These are phyloP conservation scores for Noctilio leporinus DNA, from an alignment of 2,113 vertebrate genomes.

Conservation along the genomic window DNA sequence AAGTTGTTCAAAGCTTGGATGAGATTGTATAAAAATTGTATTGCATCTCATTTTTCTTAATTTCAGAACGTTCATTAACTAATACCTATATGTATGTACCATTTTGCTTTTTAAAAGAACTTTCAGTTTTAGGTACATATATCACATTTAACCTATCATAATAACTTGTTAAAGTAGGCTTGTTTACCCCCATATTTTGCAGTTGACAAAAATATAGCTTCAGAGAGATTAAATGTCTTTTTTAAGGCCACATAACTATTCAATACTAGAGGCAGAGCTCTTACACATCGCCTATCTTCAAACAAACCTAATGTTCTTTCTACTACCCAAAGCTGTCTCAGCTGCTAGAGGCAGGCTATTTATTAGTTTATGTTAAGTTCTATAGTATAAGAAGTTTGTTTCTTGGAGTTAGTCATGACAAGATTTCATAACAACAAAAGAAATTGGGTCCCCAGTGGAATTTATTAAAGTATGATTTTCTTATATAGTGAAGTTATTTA, in stretches of 20 bases:
- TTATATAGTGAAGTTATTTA: constrained; percentile 14
- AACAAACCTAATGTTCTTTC: not conserved
- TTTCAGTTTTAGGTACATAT: not conserved
- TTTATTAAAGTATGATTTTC: constrained; percentile 16
- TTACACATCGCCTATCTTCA: not conserved
- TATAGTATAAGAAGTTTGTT: not conserved
- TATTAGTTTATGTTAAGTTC: constrained; percentile 11
- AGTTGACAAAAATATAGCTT: not conserved
- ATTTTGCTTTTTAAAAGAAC: not conserved
- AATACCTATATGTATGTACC: not conserved
- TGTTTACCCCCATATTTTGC: not conserved
- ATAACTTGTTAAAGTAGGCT: not conserved
- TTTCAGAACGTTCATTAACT: constrained; percentile 13
- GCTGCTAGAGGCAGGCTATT: not conserved
- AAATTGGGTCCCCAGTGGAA: not conserved
- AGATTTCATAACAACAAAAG: not conserved
- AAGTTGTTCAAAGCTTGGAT: not conserved
- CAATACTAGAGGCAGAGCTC: not conserved
- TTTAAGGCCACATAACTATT: not conserved
- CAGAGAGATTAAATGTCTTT: not conserved
- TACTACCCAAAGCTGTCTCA: not conserved
- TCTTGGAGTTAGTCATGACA: not conserved
- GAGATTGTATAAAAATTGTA: not conserved
- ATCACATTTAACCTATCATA: not conserved
- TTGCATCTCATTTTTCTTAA: not conserved